Conservation (phyloP, 1,140 invertebrate species). For the Pseudobourletiella spinata region DNA sequence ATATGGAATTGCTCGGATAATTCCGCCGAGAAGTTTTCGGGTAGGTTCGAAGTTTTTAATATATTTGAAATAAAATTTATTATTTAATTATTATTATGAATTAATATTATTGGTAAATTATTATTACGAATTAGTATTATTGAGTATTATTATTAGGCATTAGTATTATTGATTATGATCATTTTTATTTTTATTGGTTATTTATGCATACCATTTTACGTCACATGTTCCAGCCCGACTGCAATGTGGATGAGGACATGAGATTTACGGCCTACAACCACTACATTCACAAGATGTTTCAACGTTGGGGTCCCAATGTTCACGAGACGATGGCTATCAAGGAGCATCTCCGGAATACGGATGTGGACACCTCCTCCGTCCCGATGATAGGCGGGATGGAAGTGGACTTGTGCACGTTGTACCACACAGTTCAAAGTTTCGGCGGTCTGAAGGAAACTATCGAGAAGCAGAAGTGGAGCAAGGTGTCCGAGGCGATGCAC, state of each 20-base stretch:
- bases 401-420: conserved; percentile 76
- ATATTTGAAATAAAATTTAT: too few species aligned
- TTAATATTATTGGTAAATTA: too few species aligned
- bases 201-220: too few species aligned
- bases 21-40: conserved; percentile 78
- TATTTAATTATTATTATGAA: too few species aligned
- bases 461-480: conserved; percentile 82
- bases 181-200: too few species aligned
- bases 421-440: conserved; percentile 70
- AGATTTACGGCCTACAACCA: conserved; percentile 84
- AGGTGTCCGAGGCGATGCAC: conserved; percentile 77
- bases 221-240: conserved; percentile 62
- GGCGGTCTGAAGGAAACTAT: conserved; percentile 83
- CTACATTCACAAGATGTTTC: conserved; percentile 79
- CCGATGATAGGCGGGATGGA: conserved; percentile 72
- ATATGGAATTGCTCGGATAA: conserved; percentile 78
- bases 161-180: too few species aligned
- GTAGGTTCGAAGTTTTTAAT: too few species aligned
- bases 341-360: conserved; percentile 23
- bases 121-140: too few species aligned
- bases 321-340: conserved; percentile 75
- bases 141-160: too few species aligned
- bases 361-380: conserved; percentile 19
- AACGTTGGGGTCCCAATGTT: conserved; percentile 81
- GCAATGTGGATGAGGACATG: conserved; percentile 74